Conservation (phyloP, 2,888 invertebrate genomes). For the Ceriagrion tenellum region DNA sequence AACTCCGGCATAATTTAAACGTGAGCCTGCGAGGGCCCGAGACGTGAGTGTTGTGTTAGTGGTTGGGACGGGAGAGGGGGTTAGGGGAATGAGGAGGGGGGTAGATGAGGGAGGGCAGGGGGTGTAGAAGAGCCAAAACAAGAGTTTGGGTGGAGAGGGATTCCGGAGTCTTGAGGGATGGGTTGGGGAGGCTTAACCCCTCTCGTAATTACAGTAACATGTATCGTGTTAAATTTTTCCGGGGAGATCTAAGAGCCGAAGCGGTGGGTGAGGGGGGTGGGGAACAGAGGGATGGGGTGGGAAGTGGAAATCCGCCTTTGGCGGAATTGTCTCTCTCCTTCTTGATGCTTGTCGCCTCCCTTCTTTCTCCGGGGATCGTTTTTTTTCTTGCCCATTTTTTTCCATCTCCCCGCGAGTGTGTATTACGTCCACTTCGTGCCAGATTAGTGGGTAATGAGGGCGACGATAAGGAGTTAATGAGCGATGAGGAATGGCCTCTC, state of each 20-base stretch:
- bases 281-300: neutral
- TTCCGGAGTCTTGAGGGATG: neutral
- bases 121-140: neutral
- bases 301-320: neutral
- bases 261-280: neutral
- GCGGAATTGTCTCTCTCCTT: neutral
- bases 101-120: too few species aligned
- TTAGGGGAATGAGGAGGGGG: neutral
- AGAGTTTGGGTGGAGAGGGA: neutral
- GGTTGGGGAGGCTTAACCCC: constrained; percentile 18
- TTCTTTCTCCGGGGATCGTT: neutral
- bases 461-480: constrained; percentile 61
- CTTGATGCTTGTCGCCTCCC: neutral
- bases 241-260: neutral
- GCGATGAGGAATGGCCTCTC: constrained; percentile 50
- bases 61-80: neutral
- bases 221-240: constrained; percentile 64
- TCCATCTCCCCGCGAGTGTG: neutral
- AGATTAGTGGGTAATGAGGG: constrained; percentile 62
- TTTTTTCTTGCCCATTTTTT: neutral
- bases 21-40: neutral
- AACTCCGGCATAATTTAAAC: constrained; percentile 61
- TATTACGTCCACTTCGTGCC: constrained; percentile 63
- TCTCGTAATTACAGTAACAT: constrained; percentile 61
- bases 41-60: neutral